Evolutionary conservation across 2,888 invertebrate genomes (phyloP).

Genomic region (Dryadula phaetusa): DNA sequence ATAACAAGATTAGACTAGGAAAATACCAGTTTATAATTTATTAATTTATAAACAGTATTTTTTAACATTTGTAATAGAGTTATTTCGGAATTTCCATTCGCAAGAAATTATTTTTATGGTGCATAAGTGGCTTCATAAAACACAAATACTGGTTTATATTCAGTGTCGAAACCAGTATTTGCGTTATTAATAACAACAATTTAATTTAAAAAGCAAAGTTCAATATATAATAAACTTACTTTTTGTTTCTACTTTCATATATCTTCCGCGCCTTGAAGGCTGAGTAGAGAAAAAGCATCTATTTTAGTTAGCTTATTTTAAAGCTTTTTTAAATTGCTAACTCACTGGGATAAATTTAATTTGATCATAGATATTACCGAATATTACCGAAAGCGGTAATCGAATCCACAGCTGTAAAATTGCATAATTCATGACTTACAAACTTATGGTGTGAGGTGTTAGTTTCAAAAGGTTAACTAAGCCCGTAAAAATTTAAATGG

Average conservation of each 20-base stretch:
- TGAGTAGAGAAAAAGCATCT: too few species aligned
- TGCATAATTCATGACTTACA: background rate
- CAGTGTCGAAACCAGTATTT: too few species aligned
- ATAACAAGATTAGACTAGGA: background rate
- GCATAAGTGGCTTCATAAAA: background rate
- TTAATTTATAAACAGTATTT: background rate
- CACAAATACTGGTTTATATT: background rate
- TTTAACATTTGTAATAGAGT: background rate
- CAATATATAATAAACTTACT: background rate
- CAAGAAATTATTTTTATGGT: slow-evolving; percentile 6
- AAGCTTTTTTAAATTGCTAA: background rate
- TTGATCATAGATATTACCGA: too few species aligned
- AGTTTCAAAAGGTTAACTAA: background rate
- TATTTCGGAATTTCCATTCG: background rate
- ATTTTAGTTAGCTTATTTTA: too few species aligned
- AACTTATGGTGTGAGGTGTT: too few species aligned
- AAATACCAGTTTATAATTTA: background rate
- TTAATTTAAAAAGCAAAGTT: background rate
- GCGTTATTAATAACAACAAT: too few species aligned
- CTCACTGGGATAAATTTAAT: background rate
- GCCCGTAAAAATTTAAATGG: background rate
- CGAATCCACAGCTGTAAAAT: background rate
- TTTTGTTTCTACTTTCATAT: background rate
- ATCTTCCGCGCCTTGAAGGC: too few species aligned
- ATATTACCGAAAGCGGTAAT: background rate